Evolutionary conservation across 2,888 invertebrate species (phyloP).

Genomic region (Oligia latruncula): DNA sequence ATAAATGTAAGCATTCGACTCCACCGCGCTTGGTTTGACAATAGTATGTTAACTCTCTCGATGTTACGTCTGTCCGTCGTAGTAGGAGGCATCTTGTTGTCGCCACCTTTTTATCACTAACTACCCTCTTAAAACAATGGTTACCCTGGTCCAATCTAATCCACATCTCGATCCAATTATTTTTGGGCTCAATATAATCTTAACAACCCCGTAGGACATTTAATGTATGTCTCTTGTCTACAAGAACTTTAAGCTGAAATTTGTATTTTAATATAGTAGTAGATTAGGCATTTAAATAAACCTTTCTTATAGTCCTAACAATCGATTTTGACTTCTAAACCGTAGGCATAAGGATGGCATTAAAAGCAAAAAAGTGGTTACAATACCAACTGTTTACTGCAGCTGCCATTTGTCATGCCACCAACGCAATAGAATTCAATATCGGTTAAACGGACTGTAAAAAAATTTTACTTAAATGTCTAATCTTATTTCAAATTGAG

Average conservation of each 20-base stretch:
- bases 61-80: conserved; percentile 54
- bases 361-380: too few relatives aligned
- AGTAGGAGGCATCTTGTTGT: conserved; percentile 32
- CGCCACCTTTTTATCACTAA: conserved; percentile 5
- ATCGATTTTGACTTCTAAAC: too few relatives aligned
- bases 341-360: too few relatives aligned
- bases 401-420: too few relatives aligned
- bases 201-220: background rate
- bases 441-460: too few relatives aligned
- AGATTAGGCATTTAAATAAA: too few relatives aligned
- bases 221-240: background rate
- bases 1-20: conserved; percentile 59
- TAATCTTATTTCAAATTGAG: too few relatives aligned
- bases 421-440: too few relatives aligned
- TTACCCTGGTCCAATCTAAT: background rate
- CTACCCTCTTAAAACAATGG: background rate
- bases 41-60: conserved; percentile 59
- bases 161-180: background rate
- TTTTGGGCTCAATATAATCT: background rate
- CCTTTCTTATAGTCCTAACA: too few relatives aligned
- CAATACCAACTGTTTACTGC: too few relatives aligned
- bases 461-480: too few relatives aligned
- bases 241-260: background rate
- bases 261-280: background rate
- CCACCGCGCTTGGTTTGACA: conserved; percentile 66